These are phyloP conservation scores for Melinaea menophilus DNA, from an alignment of 2,888 invertebrate species.

Conservation along the genomic window DNA sequence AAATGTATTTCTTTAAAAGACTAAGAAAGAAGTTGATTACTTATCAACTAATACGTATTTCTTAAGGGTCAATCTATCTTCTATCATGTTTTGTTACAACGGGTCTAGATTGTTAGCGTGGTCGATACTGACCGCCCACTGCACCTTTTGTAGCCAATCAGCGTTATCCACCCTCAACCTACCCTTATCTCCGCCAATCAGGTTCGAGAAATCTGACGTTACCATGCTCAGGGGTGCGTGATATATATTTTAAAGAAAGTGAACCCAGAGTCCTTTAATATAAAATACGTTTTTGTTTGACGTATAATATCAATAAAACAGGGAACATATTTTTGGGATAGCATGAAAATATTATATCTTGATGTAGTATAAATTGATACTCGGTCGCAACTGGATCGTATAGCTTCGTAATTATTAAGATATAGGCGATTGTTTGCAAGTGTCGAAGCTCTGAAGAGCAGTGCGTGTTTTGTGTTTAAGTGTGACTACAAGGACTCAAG, in stretches of 20 bases:
- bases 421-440: slow-evolving; percentile 39
- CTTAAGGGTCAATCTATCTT: slow-evolving; percentile 9
- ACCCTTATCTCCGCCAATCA: slow-evolving; percentile 57
- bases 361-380: slow-evolving; percentile 59
- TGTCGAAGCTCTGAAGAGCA: slow-evolving; percentile 15
- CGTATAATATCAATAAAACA: slow-evolving; percentile 52
- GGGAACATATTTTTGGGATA: slow-evolving; percentile 44
- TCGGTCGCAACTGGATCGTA: slow-evolving; percentile 25
- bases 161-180: slow-evolving; percentile 44
- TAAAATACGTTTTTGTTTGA: slow-evolving; percentile 34
- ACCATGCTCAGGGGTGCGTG: slow-evolving; percentile 46
- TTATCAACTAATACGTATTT: no score
- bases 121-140: slow-evolving; percentile 57
- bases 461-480: slow-evolving; percentile 31
- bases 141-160: slow-evolving; percentile 64
- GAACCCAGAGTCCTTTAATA: not conserved
- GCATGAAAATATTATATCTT: slow-evolving; percentile 54
- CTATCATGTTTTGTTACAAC: slow-evolving; percentile 34
- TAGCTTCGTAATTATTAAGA: slow-evolving; percentile 33
- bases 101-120: slow-evolving; percentile 29
- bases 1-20: no score
- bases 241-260: slow-evolving; percentile 24
- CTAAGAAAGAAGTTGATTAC: no score
- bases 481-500: slow-evolving; percentile 56
- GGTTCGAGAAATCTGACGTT: slow-evolving; percentile 57